Conservation (phyloP, 2,113 vertebrate genomes). For the Onychorhynchus coronatus region DNA sequence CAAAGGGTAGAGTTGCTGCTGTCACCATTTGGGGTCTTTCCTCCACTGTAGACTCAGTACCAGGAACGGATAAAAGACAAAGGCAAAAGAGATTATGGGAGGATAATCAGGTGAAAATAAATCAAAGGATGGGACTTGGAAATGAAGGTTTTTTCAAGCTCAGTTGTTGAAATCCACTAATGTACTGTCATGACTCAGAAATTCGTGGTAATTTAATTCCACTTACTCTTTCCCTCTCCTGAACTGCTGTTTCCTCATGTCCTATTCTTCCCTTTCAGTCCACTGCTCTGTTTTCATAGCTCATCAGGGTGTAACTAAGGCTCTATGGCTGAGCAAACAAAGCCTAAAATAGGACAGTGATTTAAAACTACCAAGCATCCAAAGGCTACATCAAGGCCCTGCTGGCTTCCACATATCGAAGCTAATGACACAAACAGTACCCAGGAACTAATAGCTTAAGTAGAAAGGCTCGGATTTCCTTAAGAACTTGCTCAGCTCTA, state of each 20-base stretch:
- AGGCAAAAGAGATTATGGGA: neutral
- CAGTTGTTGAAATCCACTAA: neutral
- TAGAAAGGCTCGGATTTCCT: neutral
- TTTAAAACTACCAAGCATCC: neutral
- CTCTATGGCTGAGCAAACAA: neutral
- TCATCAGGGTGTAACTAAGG: neutral
- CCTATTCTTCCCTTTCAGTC: neutral
- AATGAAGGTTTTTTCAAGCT: neutral
- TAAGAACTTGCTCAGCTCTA: neutral
- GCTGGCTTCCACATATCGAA: neutral
- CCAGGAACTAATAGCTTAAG: neutral
- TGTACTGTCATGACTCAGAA: neutral
- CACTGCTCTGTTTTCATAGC: neutral
- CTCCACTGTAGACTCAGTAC: neutral
- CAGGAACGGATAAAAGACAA: neutral
- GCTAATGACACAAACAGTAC: neutral
- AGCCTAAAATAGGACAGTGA: neutral
- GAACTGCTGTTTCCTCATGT: neutral
- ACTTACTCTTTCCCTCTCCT: neutral
- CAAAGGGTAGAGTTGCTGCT: neutral
- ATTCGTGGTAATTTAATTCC: neutral
- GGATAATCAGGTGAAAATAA: neutral
- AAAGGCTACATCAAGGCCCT: neutral
- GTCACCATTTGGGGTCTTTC: neutral
- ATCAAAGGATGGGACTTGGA: slow-evolving; percentile 11